Conservation (phyloP, 2,113 vertebrate genomes). For the Octodon degus region DNA sequence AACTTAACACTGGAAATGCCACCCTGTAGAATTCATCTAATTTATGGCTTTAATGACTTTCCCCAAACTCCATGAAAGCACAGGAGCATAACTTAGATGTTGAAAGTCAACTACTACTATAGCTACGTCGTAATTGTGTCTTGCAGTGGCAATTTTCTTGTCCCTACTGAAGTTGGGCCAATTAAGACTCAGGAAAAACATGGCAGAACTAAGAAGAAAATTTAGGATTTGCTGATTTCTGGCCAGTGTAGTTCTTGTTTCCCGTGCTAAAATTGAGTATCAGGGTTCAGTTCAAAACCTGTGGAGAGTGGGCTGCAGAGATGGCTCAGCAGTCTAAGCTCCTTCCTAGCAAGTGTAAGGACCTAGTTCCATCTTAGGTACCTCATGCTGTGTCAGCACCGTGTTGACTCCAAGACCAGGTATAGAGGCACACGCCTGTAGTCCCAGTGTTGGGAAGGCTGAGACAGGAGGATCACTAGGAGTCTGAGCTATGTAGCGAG, state of each 20-base stretch:
- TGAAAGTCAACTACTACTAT: slow-evolving; percentile 20
- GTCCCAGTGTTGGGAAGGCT: too few relatives aligned
- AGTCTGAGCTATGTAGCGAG: too few relatives aligned
- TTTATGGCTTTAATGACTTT: neutral
- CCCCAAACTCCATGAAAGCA: neutral
- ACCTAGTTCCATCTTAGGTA: too few relatives aligned
- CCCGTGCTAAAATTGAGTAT: neutral
- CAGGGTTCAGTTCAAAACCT: neutral
- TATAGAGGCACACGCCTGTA: too few relatives aligned
- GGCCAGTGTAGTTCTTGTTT: neutral
- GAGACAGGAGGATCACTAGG: too few relatives aligned
- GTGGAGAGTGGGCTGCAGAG: too few relatives aligned
- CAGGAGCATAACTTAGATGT: neutral
- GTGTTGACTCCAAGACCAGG: too few relatives aligned
- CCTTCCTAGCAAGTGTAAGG: too few relatives aligned
- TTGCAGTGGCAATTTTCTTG: neutral
- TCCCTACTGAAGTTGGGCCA: neutral
- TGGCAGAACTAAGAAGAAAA: slow-evolving; percentile 10
- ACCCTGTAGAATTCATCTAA: neutral
- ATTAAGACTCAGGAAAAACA: neutral
- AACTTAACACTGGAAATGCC: neutral
- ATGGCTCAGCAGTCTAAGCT: too few relatives aligned
- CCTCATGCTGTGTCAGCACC: too few relatives aligned
- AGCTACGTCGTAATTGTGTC: neutral
- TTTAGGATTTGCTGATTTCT: neutral